These are phyloP conservation scores for Stegodyphus mimosarum DNA, from an alignment of 1,140 invertebrate genomes.

Conservation along the genomic window DNA sequence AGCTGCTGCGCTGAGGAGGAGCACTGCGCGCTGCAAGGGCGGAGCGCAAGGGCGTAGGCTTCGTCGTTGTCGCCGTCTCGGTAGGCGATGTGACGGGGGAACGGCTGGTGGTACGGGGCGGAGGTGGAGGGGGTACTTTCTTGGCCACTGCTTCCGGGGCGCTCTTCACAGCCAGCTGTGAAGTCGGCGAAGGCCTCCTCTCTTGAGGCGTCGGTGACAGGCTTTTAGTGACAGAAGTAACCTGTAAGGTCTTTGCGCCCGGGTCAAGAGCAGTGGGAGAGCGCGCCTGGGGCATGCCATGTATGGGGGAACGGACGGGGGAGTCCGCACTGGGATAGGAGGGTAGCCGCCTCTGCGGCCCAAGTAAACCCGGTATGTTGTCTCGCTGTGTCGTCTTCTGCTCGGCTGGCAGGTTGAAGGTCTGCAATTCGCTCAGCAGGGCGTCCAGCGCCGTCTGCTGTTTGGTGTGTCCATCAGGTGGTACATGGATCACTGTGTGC, in stretches of 20 bases:
- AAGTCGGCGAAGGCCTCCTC: slow-evolving; percentile 33
- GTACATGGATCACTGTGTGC: slow-evolving; percentile 63
- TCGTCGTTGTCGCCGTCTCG: slow-evolving; percentile 66
- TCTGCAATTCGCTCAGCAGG: slow-evolving; percentile 91
- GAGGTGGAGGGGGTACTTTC: slow-evolving; percentile 84
- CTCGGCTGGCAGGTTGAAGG: slow-evolving; percentile 71
- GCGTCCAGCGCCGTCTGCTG: slow-evolving; percentile 87
- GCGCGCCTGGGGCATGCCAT: slow-evolving; percentile 39
- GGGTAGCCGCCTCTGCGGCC: slow-evolving; percentile 46
- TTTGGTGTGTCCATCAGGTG: slow-evolving; percentile 67
- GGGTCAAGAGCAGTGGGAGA: slow-evolving; percentile 36
- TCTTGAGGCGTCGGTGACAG: slow-evolving; percentile 43
- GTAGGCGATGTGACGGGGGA: slow-evolving; percentile 78
- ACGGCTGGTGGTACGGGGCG: slow-evolving; percentile 83
- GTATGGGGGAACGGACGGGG: slow-evolving; percentile 54
- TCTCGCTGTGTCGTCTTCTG: slow-evolving; percentile 42
- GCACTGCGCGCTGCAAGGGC: slow-evolving; percentile 62
- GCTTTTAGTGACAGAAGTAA: slow-evolving; percentile 31
- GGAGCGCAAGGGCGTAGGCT: slow-evolving; percentile 66
- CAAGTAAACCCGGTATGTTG: slow-evolving; percentile 52
- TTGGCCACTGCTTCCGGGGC: slow-evolving; percentile 41
- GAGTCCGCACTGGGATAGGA: slow-evolving; percentile 61
- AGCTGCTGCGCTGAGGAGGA: slow-evolving; percentile 63
- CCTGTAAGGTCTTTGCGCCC: slow-evolving; percentile 28
- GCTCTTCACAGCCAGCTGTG: slow-evolving; percentile 44